phyloP scores from a whole-genome alignment of 2,113 vertebrate genomes.

The Marcusenius ussheri region DNA sequence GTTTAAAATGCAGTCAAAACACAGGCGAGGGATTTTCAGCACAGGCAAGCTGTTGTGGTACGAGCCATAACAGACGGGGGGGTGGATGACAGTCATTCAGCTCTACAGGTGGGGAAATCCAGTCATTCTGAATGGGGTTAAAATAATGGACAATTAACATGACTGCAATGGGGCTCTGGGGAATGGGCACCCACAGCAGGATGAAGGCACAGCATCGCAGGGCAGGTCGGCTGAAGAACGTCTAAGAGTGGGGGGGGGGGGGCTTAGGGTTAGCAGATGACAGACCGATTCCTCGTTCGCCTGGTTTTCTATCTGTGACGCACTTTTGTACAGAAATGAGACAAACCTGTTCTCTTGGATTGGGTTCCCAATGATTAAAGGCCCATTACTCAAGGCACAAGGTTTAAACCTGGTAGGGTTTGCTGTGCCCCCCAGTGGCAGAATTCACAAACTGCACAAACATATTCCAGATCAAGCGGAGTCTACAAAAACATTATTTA shows the following conservation, averaged over 20 bases:
- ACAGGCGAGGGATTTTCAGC: neutral
- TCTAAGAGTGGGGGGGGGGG: slow-evolving; percentile 52
- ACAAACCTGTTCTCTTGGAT: slow-evolving; percentile 47
- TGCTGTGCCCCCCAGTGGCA: slow-evolving; percentile 66
- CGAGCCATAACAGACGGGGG: neutral
- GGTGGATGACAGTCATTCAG: slow-evolving; percentile 14
- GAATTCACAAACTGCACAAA: slow-evolving; percentile 38
- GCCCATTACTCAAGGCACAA: slow-evolving; percentile 11
- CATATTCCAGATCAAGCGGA: neutral
- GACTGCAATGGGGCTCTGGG: neutral
- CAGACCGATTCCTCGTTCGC: slow-evolving; percentile 52
- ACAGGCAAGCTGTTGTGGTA: neutral
- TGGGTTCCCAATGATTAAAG: slow-evolving; percentile 50
- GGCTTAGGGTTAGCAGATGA: slow-evolving; percentile 37
- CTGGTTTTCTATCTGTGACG: slow-evolving; percentile 53
- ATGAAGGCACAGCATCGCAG: slow-evolving; percentile 18
- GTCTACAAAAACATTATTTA: neutral
- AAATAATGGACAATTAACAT: neutral
- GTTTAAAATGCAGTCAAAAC: neutral
- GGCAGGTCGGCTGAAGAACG: slow-evolving; percentile 35
- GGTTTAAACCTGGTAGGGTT: slow-evolving; percentile 43
- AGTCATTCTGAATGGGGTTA: neutral
- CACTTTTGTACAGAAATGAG: slow-evolving; percentile 47
- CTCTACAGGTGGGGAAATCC: slow-evolving; percentile 41
- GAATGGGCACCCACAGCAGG: neutral